A percentile compares a stretch with the other conserved stretches of the same genome.
Evolutionary conservation across 1,140 invertebrate species (phyloP).

Genomic region (Pogonus chalceus): DNA sequence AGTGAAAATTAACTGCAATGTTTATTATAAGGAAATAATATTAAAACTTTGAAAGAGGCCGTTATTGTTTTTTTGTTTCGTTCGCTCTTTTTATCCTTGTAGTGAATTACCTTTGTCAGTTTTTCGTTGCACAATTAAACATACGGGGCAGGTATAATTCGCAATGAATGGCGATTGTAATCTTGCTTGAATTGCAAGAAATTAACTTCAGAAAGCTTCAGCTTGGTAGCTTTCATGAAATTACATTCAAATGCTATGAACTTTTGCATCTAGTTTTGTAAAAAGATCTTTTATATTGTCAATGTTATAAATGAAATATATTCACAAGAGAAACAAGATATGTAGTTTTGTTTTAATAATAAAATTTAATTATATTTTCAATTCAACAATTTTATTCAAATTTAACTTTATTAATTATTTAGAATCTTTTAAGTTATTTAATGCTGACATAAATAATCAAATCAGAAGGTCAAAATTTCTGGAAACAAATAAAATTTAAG

Average conservation of each 20-base stretch:
- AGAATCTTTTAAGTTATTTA: too few relatives aligned
- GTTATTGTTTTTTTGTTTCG: background rate
- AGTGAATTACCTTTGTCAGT: background rate
- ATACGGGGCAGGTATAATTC: background rate
- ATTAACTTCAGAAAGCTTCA: background rate
- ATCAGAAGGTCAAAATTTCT: too few relatives aligned
- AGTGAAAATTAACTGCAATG: background rate
- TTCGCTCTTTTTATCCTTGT: background rate
- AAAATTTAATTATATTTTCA: too few relatives aligned
- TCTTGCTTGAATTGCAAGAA: background rate
- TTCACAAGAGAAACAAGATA: too few relatives aligned
- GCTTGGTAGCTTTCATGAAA: background rate
- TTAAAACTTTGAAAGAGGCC: background rate
- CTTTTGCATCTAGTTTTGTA: background rate
- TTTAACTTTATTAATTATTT: too few relatives aligned
- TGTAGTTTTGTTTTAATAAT: too few relatives aligned
- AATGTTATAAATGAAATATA: background rate
- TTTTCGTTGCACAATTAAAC: background rate
- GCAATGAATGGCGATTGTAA: background rate
- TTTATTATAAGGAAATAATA: background rate
- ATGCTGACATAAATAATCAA: too few relatives aligned
- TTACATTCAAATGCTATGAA: background rate
- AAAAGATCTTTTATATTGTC: too few relatives aligned
- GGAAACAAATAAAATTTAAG: too few relatives aligned
- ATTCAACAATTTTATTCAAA: too few relatives aligned